Conservation (phyloP, 2,113 vertebrate species). For the Oryzias melastigma region DNA sequence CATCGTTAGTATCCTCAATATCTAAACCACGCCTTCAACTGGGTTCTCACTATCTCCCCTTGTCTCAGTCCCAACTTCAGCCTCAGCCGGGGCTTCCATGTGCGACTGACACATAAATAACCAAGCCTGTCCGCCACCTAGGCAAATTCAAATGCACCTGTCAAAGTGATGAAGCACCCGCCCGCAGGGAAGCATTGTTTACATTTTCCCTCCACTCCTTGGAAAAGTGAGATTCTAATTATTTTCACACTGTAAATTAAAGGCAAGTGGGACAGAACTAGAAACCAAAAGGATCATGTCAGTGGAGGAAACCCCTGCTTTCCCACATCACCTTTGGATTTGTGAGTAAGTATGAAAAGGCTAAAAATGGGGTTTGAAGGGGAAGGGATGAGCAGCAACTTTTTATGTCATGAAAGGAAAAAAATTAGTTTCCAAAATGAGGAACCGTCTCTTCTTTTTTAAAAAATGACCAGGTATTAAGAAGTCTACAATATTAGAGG, state of each 20-base stretch:
- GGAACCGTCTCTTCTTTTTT: slow-evolving; percentile 41
- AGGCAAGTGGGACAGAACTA: slow-evolving; percentile 90
- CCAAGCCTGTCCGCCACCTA: slow-evolving; percentile 96
- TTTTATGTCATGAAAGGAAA: slow-evolving; percentile 22
- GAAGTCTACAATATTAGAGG: slow-evolving; percentile 67
- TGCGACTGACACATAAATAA: slow-evolving; percentile 99
- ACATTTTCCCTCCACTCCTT: slow-evolving; percentile 99
- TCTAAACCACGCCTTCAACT: not conserved
- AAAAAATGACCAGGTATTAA: slow-evolving; percentile 54
- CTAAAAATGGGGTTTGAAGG: slow-evolving; percentile 23
- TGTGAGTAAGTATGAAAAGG: slow-evolving; percentile 8
- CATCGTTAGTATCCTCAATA: slow-evolving; percentile 7
- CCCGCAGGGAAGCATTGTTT: slow-evolving; percentile 99
- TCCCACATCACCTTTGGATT: slow-evolving; percentile 22
- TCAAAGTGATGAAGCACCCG: slow-evolving; percentile 99
- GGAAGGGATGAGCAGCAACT: slow-evolving; percentile 55
- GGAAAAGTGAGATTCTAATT: slow-evolving; percentile 99
- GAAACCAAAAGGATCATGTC: slow-evolving; percentile 72
- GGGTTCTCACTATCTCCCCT: slow-evolving; percentile 58
- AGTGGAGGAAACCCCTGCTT: slow-evolving; percentile 37
- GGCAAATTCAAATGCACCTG: slow-evolving; percentile 99
- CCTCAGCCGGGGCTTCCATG: slow-evolving; percentile 89
- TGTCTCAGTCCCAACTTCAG: slow-evolving; percentile 62
- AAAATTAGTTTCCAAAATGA: slow-evolving; percentile 14
- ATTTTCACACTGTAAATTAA: slow-evolving; percentile 99